Percentiles rank a stretch among this genome's conserved stretches.
Conservation (phyloP, 2,888 invertebrate genomes). For the Nebria salina region DNA sequence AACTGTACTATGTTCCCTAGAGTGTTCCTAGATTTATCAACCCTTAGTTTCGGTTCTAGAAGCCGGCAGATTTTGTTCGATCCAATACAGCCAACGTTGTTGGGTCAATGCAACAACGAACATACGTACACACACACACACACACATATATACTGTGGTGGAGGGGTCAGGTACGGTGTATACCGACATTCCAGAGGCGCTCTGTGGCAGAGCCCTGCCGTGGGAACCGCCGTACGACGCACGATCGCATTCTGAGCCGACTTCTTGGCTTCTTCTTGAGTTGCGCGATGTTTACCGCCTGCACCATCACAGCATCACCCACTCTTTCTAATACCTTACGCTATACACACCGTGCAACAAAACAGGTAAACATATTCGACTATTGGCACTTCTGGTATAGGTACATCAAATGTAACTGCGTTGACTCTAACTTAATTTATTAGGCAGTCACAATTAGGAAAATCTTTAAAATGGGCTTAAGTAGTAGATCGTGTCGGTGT, state of each 20-base stretch:
- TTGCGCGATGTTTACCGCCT: background rate
- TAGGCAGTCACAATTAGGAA: too few species aligned
- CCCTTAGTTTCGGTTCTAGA: background rate
- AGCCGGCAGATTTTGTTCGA: background rate
- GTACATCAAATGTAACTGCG: background rate
- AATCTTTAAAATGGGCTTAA: too few species aligned
- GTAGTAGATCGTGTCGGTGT: too few species aligned
- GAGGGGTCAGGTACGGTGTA: conserved; percentile 42
- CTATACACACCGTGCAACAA: background rate
- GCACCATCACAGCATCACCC: background rate
- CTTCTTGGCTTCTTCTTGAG: conserved; percentile 14
- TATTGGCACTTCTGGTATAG: background rate
- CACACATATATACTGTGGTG: conserved; percentile 45
- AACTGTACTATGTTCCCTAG: background rate
- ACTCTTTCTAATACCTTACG: background rate
- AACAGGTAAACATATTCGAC: background rate
- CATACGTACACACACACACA: background rate
- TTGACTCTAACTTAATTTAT: too few species aligned
- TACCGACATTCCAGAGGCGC: conserved; percentile 44
- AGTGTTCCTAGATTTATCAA: background rate
- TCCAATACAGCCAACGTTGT: background rate
- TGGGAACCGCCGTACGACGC: conserved; percentile 35
- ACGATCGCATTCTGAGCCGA: conserved; percentile 15
- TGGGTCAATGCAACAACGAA: conserved; percentile 8
- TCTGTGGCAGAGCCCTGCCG: conserved; percentile 36